Evolutionary conservation across 2,113 vertebrate species (phyloP), one percentile per base, ranked within the genome.

Genomic region (Pluvialis apricaria): DNA sequence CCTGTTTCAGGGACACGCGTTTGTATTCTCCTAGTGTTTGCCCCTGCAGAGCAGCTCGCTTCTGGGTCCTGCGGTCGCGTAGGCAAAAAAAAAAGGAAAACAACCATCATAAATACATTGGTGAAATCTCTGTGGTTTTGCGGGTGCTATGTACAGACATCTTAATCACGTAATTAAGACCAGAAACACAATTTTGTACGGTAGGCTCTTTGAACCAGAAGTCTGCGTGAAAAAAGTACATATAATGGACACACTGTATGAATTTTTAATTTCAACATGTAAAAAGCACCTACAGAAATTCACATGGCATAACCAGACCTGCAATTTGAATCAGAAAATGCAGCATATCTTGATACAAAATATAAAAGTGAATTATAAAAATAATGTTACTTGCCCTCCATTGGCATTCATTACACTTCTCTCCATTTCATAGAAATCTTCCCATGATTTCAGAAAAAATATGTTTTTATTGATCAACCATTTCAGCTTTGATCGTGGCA

Each of bases 301-400:
- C 82, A 96, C 94, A 90, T 94, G 70, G 81, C 88, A 72, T 93
- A 80, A 95, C 87, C 78, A 95, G 80, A 82, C 82, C 29, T 87
- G 91, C 57, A 83, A 34, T 94, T 97, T 96, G 75, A 95, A 90
- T 96, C 93, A 95, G 92, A 97, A 98, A 98, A 97, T 95, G 94
- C 97, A 97, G 92, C 75, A 58, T 97, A 76, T 97, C 93, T 92
- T 85, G 32, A 97, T 96, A 96, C 45, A 94, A 97, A 98, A 95
- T 97, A 97, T 87, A 96, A 92, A 98, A 97, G 54, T 93, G 88
- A 97, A 94, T 96, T 97, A 96, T 91, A 97, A 98, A 98, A 98
- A 94, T 94, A 95, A 96, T 82, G 47, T 95, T 82, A 81, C 83
- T 92, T 96, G 73, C 54, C n/a, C 64, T 97, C 73, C 47, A 19